These are phyloP conservation scores for Junonia oenone DNA, from an alignment of 2,888 invertebrate genomes.

Conservation along the genomic window DNA sequence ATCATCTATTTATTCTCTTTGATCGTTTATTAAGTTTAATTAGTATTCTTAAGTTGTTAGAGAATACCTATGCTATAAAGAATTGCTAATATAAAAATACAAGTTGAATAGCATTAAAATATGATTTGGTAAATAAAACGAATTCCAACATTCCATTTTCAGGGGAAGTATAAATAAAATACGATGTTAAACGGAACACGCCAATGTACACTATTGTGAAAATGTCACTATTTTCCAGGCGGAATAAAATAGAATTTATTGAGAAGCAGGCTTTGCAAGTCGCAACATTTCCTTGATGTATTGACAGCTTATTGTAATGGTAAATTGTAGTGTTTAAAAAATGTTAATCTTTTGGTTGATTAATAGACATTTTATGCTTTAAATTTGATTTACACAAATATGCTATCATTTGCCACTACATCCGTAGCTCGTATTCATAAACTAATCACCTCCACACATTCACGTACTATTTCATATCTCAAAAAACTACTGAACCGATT, in stretches of 20 bases:
- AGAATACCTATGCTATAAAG: too few relatives aligned
- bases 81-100: too few relatives aligned
- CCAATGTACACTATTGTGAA: slow-evolving; percentile 45
- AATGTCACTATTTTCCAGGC: slow-evolving; percentile 37
- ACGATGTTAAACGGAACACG: slow-evolving; percentile 7
- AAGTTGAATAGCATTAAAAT: neutral
- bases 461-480: too few relatives aligned
- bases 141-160: neutral
- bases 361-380: too few relatives aligned
- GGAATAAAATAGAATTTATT: slow-evolving; percentile 49
- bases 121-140: neutral
- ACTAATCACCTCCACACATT: too few relatives aligned
- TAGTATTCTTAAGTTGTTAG: too few relatives aligned
- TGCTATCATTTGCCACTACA: too few relatives aligned
- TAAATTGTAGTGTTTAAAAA: neutral
- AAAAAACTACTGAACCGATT: too few relatives aligned
- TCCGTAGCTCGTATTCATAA: too few relatives aligned
- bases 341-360: too few relatives aligned
- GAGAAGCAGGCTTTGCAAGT: slow-evolving; percentile 28
- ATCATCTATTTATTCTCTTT: neutral
- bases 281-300: neutral
- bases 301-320: neutral
- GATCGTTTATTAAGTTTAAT: too few relatives aligned
- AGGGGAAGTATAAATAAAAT: slow-evolving; percentile 12
- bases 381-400: too few relatives aligned